Evolutionary conservation across 1,140 invertebrate species (phyloP).

Genomic region (Ips typographus): DNA sequence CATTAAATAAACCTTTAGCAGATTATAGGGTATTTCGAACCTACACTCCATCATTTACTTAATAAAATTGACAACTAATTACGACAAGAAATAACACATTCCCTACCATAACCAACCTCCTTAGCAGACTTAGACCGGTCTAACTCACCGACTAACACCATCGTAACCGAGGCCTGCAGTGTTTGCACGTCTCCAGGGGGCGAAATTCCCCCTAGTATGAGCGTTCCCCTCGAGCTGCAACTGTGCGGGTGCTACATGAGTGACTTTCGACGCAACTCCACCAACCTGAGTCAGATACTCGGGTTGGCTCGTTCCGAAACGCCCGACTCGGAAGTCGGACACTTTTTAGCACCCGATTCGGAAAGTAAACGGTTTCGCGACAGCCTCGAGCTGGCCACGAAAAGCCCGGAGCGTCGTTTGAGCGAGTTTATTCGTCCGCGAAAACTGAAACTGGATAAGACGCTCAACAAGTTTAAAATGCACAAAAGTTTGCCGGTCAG

Average conservation of each 20-base stretch:
- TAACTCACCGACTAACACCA: constrained; percentile 39
- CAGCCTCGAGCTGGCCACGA: constrained; percentile 37
- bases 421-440: constrained; percentile 45
- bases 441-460: constrained; percentile 48
- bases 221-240: constrained; percentile 46
- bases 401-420: constrained; percentile 43
- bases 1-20: no score
- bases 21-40: no score
- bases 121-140: constrained; percentile 23
- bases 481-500: constrained; percentile 69
- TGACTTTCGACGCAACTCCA: constrained; percentile 46
- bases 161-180: constrained; percentile 20
- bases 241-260: constrained; percentile 51
- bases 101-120: background rate
- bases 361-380: constrained; percentile 24
- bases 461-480: constrained; percentile 58
- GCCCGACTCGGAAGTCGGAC: background rate
- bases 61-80: no score
- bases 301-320: constrained; percentile 20
- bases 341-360: constrained; percentile 6
- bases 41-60: no score
- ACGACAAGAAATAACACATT: no score
- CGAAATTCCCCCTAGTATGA: constrained; percentile 34
- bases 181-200: constrained; percentile 17
- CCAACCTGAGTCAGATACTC: constrained; percentile 40